Base-by-base conservation (phyloP, 2,797 vertebrate genomes). In the Leontopithecus rosalia region DNA sequence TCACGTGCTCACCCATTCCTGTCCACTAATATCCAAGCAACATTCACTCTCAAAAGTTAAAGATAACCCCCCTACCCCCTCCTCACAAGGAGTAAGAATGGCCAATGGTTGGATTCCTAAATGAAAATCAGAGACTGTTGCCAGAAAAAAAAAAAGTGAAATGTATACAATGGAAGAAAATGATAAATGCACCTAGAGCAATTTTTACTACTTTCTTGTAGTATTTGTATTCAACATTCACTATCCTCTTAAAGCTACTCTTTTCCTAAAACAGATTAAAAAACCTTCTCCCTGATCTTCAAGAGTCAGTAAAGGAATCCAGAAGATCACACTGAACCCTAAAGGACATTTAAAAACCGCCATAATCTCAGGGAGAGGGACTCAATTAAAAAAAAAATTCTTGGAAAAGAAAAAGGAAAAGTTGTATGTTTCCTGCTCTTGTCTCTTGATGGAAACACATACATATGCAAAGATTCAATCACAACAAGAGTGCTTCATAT, bases 241-340 rank as follows among this genome's bases (percentile, higher is more conserved):
- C 20, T 75, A 64, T 70, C 64, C n/a, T 26, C 39, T 39, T 81
- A 81, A 95, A 84, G 20, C 4, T 90, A 84, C 17, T 43, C 7
- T 91, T 76, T 95, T 86, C 50, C 73, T 93, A 75, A 93, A 86
- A 88, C n/a, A 93, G 30, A 91, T 41, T 39, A 87, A 55, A 55
- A 95, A 92, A 83, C 11, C 48, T 88, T 57, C 76, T 73, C 30
- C 33, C 13, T 43, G 2, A 58, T 80, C 58, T 91, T 83, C 85
- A 43, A 89, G 76, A 91, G 28, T 82, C 67, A 73, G 39, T 24
- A 67, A 86, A 89, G 19, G 12, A 57, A 82, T 43, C 61, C 24
- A 81, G 39, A 8, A 91, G 28, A 82, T 41, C 50, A 87, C 12
- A 41, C 5, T 52, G 0, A 4, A 52, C 64, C 10, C 43, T 76